Percentiles rank a stretch among this genome's conserved stretches.
Conservation (phyloP, 2,888 invertebrate genomes). For the Nematopogon swammerdamellus region DNA sequence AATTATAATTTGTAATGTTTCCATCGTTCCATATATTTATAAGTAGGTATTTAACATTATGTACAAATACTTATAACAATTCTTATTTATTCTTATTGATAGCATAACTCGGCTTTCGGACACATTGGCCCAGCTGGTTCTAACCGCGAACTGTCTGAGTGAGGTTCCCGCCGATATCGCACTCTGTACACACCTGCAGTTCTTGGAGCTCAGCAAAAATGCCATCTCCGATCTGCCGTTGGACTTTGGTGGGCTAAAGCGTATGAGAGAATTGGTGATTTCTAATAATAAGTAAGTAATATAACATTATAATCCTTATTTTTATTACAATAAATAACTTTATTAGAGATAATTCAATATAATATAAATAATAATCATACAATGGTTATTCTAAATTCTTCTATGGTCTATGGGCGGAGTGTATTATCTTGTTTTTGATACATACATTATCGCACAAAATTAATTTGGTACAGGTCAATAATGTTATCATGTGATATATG, state of each 20-base stretch:
- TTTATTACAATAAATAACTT: too few relatives aligned
- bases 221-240: constrained; percentile 60
- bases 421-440: too few relatives aligned
- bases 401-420: too few relatives aligned
- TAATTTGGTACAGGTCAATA: too few relatives aligned
- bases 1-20: too few relatives aligned
- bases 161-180: constrained; percentile 62
- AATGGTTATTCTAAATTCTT: too few relatives aligned
- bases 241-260: constrained; percentile 58
- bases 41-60: neutral
- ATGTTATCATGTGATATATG: too few relatives aligned
- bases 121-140: constrained; percentile 61
- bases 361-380: too few relatives aligned
- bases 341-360: too few relatives aligned
- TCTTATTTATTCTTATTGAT: constrained; percentile 14
- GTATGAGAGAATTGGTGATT: constrained; percentile 75
- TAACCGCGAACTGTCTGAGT: constrained; percentile 68
- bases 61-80: too few relatives aligned
- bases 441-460: too few relatives aligned
- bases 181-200: constrained; percentile 61
- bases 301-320: too few relatives aligned
- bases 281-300: constrained; percentile 72
- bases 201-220: constrained; percentile 75
- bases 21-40: neutral
- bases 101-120: constrained; percentile 49